Conservation (phyloP, 30 jellyfish, hydroid and myxozoan genomes). For the Pelagia noctiluca region DNA sequence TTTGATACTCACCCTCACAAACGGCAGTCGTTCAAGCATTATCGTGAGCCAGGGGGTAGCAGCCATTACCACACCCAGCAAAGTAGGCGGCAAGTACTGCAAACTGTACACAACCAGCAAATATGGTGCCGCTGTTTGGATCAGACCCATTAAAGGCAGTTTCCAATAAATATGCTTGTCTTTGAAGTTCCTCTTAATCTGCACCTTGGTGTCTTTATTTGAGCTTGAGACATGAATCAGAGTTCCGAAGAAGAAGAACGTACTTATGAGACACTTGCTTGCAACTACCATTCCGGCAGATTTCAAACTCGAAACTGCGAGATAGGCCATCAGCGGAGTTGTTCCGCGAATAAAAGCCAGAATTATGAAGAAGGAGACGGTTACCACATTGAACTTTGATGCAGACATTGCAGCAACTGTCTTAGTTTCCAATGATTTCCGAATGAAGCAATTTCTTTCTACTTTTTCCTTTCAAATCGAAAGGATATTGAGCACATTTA, state of each 20-base stretch:
- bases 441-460: too few relatives aligned
- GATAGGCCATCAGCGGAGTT: slow-evolving; percentile 81
- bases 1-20: slow-evolving; percentile 51
- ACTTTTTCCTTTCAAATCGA: too few relatives aligned
- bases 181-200: slow-evolving; percentile 38
- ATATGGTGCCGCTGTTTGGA: slow-evolving; percentile 82
- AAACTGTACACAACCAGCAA: slow-evolving; percentile 71
- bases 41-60: slow-evolving; percentile 84
- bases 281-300: slow-evolving; percentile 81
- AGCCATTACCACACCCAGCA: slow-evolving; percentile 83
- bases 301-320: slow-evolving; percentile 64
- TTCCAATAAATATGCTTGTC: slow-evolving; percentile 68
- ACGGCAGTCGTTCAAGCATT: slow-evolving; percentile 66
- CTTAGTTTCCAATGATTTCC: too few relatives aligned
- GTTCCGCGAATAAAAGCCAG: slow-evolving; percentile 80
- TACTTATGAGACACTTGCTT: slow-evolving; percentile 58
- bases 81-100: slow-evolving; percentile 75
- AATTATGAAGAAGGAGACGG: slow-evolving; percentile 3
- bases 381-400: slow-evolving; percentile 9
- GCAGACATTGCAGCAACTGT: slow-evolving; percentile 12
- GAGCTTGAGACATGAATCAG: background rate
- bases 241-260: slow-evolving; percentile 32
- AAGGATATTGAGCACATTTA: too few relatives aligned
- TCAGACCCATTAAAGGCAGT: slow-evolving; percentile 56
- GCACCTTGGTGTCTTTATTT: slow-evolving; percentile 31